Evolutionary conservation across 37 sponge, comb jelly and placozoan genomes (phyloP), one percentile per base, ranked within the genome.

Genomic region (Petrosia ficiformis): DNA sequence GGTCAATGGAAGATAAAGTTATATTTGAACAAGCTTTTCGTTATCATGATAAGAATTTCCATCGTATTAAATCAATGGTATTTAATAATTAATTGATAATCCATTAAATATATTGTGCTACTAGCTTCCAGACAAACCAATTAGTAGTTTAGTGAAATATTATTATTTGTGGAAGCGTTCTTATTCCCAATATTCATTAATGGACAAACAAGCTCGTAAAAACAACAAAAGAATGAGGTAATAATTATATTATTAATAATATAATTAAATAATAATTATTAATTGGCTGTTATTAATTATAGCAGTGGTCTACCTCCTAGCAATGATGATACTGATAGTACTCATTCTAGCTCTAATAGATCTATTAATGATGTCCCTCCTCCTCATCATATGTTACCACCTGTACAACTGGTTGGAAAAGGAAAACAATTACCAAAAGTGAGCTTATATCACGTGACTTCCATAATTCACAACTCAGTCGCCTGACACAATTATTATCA

Each of bases 131-230:
- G 83, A 82, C 48, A 93, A 93, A 63, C 76, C 91, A 34, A 80
- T 90, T 60, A 90, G 90, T 30, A 57, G 61, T 25, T 78, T 93
- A 16, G 90, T 93, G 24, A 84, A 85, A 70, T 86, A 84, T 42
- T 93, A 93, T 65, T 93, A 93, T 67, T 73, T 77, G 25, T 89
- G 94, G 90, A 93, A 93, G 84, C 82, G 82, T 42, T 72, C 77
- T 43, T 82, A 82, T 42, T 40, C 76, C 1, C 87, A 83, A 40
- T 75, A 74, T 37, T 80, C 82, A 29, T 74, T 91, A 68, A 70
- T 91, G 72, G 92, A 91, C 80, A 79, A 79, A 39, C 86, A 86
- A n/a, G 74, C 92, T 34, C 63, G 67, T 19, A 84, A 59, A 48
- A 79, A 79, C 44, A 69, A 72, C 38, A 69, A 43, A 54, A 74